Evolutionary conservation across 2,888 invertebrate species (phyloP), one percentile per base, ranked within the genome.

Genomic region (Nemotelus pantherinus): DNA sequence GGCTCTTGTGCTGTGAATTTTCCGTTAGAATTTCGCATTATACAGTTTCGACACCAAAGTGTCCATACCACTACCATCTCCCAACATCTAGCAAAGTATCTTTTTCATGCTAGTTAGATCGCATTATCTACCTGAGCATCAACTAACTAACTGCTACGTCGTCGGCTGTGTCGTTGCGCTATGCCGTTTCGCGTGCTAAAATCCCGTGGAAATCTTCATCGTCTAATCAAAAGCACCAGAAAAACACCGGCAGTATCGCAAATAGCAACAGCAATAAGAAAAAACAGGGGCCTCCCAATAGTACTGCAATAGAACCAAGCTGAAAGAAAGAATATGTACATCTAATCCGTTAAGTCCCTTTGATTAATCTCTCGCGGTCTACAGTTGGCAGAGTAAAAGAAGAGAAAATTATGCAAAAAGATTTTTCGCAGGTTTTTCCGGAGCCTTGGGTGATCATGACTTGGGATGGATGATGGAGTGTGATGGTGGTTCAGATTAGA

Each of bases 11-110:
- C 0, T 55, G 70, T 39, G 55, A 55, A 70, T 43, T 70, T 70
- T 50, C 70, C 70, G 70, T 70, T 70, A 70, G 70, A 70, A 70
- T 70, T 70, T 70, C 70, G 53, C 70, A 44, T 25, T 70, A 43
- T 50, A 4, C 45, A 43, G 47, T 70, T 70, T 53, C 55, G 6
- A 47, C 39, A 25, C 25, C 41, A 60, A 60, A n/a, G 7, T 60
- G 41, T n/a, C 25, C 58, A 39, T 41, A 41, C 41, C 25, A 60
- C 60, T 60, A 60, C 50, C 6, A 25, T 25, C 25, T 25, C 25
- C 0, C 25, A 25, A 25, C 25, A 25, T 25, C 25, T 25, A 25
- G 25, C 25, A 25, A 25, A 25, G 25, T 25, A 25, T 25, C 25
- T 25, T 25, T 25, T 25, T 25, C 25, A 25, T 57, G 57, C 5